Base-by-base conservation (phyloP, 1,140 invertebrate genomes). In the Coptotermes formosanus region DNA sequence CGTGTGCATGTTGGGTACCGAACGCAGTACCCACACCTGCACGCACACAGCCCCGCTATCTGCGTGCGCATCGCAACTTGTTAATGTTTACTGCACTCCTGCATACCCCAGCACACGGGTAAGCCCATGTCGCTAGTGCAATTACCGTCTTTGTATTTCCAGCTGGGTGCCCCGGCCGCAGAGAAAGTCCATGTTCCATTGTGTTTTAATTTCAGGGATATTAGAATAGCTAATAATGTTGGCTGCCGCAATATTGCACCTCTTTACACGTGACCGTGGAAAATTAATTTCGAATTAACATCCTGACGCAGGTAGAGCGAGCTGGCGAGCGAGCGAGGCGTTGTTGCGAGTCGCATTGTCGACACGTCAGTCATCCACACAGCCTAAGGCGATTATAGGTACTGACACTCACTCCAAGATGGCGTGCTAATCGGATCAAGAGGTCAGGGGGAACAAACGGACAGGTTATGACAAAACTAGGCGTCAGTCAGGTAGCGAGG, bases 61-160 rank as follows among this genome's bases (percentile, higher is more conserved):
- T 69, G 23, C 64, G 23, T 69, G 64, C 64, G 23, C 64, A 69
- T 69, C 64, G 64, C 64, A 9, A n/a, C 23, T n/a, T 69, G 64
- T 69, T 69, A 69, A n/a, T 69, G 25, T 69, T n/a, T 69, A 69
- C n/a, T 69, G n/a, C n/a, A n/a, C 64, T 69, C n/a, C n/a, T 69
- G n/a, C n/a, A 69, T 69, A n/a, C n/a, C n/a, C n/a, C n/a, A n/a
- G n/a, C 64, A 25, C 64, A 69, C 64, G 64, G 12, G 64, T 69
- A 69, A 69, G 64, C 14, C 6, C n/a, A 75, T 30, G 64, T 75
- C 64, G 25, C n/a, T n/a, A 30, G 64, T 75, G 9, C 64, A 75
- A 75, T 75, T 75, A 75, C n/a, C 30, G 0, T 75, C 64, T 75
- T 75, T 75, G 64, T 75, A 75, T 75, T 75, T 75, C 64, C 64